Conservation (phyloP, 2,113 vertebrate species). For the Notothenia rossii region DNA sequence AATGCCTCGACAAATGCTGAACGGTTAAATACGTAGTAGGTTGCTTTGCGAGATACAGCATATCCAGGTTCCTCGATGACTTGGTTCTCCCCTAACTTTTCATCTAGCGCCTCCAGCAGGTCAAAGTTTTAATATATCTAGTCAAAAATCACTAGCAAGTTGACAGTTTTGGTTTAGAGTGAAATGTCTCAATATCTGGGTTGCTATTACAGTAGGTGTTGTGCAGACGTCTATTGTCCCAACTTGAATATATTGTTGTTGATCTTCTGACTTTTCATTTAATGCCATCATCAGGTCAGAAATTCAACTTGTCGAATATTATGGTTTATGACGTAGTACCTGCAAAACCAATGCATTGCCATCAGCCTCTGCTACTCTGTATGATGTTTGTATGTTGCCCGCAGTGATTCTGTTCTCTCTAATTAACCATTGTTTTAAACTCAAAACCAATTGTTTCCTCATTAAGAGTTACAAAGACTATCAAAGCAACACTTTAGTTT, state of each 20-base stretch:
- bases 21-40: neutral
- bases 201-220: neutral
- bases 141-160: neutral
- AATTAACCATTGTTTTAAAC: conserved; percentile 53
- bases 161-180: neutral
- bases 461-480: conserved; percentile 28
- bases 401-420: conserved; percentile 40
- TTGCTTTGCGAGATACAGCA: neutral
- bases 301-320: neutral
- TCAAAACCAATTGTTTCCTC: conserved; percentile 45
- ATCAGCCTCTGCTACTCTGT: conserved; percentile 8
- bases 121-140: no score
- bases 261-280: conserved; percentile 1
- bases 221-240: conserved; percentile 6
- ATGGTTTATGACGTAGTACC: conserved; percentile 13
- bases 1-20: neutral
- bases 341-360: conserved; percentile 15
- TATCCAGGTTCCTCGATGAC: neutral
- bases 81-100: neutral
- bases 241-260: neutral
- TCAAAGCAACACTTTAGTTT: conserved; percentile 7
- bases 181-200: neutral
- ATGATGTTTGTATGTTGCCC: conserved; percentile 7
- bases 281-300: neutral
- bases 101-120: neutral